A percentile compares a stretch with the other conserved stretches of the same genome.
Evolutionary conservation across 2,113 vertebrate species (phyloP).

Genomic region (Tychaedon coryphoeus): DNA sequence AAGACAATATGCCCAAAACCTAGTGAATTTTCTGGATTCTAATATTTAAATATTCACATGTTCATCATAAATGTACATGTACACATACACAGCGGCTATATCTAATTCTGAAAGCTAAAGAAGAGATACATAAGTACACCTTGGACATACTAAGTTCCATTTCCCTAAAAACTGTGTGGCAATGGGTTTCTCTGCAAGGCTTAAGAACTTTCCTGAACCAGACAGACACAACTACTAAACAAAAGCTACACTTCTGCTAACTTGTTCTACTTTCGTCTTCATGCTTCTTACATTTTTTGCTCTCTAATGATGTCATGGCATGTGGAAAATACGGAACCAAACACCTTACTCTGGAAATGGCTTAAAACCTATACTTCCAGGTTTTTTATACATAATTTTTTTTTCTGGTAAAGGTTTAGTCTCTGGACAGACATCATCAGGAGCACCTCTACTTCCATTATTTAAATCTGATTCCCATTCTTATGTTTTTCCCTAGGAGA

Average conservation of each 20-base stretch:
- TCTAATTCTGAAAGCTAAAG: not conserved
- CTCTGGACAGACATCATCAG: not conserved
- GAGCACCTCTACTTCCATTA: rapidly evolving
- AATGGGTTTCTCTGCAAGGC: not conserved
- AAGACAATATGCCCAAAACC: not conserved
- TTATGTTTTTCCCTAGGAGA: not conserved
- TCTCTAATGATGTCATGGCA: not conserved
- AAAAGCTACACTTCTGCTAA: not conserved
- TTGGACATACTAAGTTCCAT: not conserved
- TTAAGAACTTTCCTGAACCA: not conserved
- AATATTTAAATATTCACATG: not conserved
- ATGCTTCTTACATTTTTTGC: not conserved
- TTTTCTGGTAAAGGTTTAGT: not conserved
- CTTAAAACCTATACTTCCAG: not conserved
- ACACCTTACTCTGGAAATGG: not conserved
- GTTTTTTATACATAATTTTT: too few species aligned
- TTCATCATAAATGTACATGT: not conserved
- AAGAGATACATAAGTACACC: not conserved
- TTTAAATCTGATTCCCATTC: not conserved
- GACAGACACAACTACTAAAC: not conserved
- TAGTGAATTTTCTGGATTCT: not conserved
- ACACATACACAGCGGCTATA: rapidly evolving
- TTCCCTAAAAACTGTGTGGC: not conserved
- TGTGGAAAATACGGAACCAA: not conserved
- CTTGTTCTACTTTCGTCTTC: not conserved